These are phyloP conservation scores for Phymanthus crucifer DNA, from an alignment of 92 coral and sea anemone genomes.

Conservation along the genomic window DNA sequence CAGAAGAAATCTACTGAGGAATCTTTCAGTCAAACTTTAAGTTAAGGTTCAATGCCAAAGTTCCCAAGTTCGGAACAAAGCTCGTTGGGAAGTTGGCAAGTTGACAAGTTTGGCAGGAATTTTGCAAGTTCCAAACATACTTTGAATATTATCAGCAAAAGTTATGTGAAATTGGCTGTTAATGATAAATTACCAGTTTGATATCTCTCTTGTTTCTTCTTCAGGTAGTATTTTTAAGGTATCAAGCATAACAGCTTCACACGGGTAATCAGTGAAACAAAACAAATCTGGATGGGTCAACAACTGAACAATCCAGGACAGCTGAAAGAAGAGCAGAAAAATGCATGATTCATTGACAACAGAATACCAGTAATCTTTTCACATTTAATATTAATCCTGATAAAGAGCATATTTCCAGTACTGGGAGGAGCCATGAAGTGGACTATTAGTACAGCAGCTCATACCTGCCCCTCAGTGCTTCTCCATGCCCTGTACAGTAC, in stretches of 20 bases:
- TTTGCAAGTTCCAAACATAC: no score
- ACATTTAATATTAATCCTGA: no score
- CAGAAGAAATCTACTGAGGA: no score
- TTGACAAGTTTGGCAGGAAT: no score
- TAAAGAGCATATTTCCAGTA: no score
- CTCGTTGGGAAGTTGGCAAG: no score
- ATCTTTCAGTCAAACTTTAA: no score
- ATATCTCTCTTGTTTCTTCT: constrained; percentile 86
- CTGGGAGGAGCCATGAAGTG: no score
- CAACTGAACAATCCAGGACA: constrained; percentile 91
- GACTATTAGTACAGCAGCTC: neutral
- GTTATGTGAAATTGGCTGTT: neutral
- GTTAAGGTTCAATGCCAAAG: no score
- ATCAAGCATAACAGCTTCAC: constrained; percentile 89
- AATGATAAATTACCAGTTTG: constrained; percentile 63
- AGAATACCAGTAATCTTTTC: neutral
- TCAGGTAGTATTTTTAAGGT: constrained; percentile 92
- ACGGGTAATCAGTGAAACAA: constrained; percentile 91
- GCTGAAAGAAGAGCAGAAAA: constrained; percentile 19
- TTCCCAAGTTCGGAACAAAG: no score
- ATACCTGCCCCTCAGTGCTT: constrained; percentile 96
- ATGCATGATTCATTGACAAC: neutral
- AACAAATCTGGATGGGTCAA: constrained; percentile 84
- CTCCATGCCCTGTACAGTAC: constrained; percentile 84
- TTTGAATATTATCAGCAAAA: neutral